phyloP scores from a whole-genome alignment of 2,113 vertebrate genomes.

The Paramormyrops kingsleyae region DNA sequence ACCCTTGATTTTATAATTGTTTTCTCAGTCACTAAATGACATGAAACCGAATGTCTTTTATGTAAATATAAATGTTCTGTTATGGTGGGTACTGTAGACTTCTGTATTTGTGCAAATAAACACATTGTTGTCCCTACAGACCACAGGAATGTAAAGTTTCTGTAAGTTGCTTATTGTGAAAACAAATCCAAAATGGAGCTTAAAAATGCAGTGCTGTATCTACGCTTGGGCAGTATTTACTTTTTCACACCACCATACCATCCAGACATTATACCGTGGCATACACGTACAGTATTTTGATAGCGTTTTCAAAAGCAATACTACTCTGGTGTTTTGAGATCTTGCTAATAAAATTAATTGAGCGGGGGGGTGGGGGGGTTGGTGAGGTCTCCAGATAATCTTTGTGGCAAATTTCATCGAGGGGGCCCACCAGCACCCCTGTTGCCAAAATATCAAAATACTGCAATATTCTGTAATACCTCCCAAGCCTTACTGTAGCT shows the following conservation, averaged over 20 bases:
- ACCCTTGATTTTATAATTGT: not conserved
- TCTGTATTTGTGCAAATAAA: not conserved
- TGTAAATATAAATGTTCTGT: not conserved
- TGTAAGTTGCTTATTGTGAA: not conserved
- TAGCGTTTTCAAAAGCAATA: not conserved
- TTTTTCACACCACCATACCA: not conserved
- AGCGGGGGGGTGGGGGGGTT: not conserved
- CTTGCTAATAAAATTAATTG: not conserved
- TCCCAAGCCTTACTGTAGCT: not conserved
- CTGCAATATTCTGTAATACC: not conserved
- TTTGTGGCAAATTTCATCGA: not conserved
- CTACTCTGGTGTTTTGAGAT: not conserved
- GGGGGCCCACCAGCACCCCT: not conserved
- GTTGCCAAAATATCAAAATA: too few relatives aligned
- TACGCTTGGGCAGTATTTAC: not conserved
- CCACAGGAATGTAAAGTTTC: not conserved
- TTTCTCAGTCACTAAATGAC: not conserved
- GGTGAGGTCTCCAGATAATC: not conserved
- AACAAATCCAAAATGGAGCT: not conserved
- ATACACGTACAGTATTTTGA: not conserved
- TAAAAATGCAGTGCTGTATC: not conserved
- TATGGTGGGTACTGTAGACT: not conserved
- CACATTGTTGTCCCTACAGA: not conserved
- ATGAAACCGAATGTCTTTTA: not conserved
- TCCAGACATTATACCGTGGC: not conserved